Conservation (phyloP, 2,113 vertebrate genomes). For the Genyomyrus donnyi region DNA sequence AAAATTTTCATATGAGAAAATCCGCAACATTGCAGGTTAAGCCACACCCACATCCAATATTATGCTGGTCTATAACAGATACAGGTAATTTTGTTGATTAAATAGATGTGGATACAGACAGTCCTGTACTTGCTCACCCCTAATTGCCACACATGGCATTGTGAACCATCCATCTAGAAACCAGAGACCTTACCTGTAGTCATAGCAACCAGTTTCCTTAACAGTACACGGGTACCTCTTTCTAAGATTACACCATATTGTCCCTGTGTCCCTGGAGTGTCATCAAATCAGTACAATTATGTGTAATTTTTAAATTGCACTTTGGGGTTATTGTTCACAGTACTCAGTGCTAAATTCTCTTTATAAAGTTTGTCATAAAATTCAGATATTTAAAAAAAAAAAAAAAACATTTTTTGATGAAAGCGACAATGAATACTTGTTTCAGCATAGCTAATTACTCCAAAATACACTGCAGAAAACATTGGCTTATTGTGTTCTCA, state of each 20-base stretch:
- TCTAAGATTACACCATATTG: conserved; percentile 27
- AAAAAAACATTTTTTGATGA: neutral
- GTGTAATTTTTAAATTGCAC: neutral
- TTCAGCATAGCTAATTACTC: neutral
- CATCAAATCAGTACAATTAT: neutral
- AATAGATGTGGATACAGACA: neutral
- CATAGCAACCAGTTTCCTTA: conserved; percentile 56
- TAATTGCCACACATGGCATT: conserved; percentile 20
- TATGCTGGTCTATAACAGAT: neutral
- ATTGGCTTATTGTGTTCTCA: neutral
- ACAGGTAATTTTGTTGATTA: neutral
- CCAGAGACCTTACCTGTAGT: conserved; percentile 45
- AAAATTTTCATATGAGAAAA: neutral
- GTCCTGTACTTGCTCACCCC: neutral
- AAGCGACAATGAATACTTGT: neutral
- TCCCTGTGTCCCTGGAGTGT: conserved; percentile 4
- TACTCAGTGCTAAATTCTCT: neutral
- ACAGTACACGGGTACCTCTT: conserved; percentile 35
- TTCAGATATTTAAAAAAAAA: neutral
- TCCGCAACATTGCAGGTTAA: neutral
- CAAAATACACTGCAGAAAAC: neutral
- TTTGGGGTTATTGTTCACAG: neutral
- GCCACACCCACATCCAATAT: neutral
- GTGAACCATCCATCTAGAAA: conserved; percentile 12
- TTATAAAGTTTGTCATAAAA: neutral